Conservation (phyloP, 1,140 invertebrate genomes). For the Myzus persicae region DNA sequence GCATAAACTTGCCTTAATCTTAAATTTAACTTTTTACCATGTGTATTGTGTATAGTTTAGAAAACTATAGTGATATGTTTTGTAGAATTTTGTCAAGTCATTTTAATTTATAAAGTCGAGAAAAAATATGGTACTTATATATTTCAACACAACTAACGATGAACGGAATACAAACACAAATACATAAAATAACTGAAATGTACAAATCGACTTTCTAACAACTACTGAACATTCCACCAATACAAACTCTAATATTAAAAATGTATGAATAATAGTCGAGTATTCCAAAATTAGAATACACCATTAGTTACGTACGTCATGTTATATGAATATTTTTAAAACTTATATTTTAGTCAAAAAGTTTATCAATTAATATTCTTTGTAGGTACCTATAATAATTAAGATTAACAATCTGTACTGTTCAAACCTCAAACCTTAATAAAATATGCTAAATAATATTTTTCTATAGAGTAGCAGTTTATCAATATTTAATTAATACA, state of each 20-base stretch:
- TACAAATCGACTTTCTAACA: constrained; percentile 32
- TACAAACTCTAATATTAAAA: neutral
- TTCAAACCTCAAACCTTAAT: no score
- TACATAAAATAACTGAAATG: neutral
- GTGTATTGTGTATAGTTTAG: neutral
- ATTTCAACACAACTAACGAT: neutral
- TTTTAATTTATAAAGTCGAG: neutral
- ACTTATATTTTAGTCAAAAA: neutral
- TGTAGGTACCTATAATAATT: no score
- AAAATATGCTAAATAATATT: no score
- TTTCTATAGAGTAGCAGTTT: no score
- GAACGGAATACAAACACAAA: neutral
- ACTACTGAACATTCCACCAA: neutral
- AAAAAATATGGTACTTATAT: neutral
- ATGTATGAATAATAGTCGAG: neutral
- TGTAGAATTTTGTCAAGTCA: neutral
- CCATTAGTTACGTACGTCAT: neutral
- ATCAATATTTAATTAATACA: no score
- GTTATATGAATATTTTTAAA: neutral
- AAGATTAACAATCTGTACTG: no score
- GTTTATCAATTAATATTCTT: neutral
- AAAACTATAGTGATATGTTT: neutral
- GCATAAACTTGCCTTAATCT: neutral
- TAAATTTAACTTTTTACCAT: neutral
- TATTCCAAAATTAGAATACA: neutral